Evolutionary conservation across 2,797 vertebrate species (phyloP).

Genomic region (Pampus argenteus): DNA sequence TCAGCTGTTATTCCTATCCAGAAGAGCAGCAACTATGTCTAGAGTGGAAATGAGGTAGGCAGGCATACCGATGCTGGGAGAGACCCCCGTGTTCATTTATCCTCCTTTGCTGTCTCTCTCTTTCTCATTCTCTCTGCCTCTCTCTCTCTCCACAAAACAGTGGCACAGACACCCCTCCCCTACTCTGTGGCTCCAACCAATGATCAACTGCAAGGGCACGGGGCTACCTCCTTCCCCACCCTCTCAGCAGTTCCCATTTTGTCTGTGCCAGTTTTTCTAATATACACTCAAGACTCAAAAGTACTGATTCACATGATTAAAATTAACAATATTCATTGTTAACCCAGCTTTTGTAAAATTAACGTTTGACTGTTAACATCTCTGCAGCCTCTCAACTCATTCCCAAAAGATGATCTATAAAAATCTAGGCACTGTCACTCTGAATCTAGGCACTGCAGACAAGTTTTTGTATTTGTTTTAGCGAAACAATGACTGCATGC

Average conservation of each 20-base stretch:
- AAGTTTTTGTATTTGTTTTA: constrained; percentile 21
- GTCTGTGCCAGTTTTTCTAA: not conserved
- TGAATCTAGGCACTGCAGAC: not conserved
- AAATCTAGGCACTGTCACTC: constrained; percentile 2
- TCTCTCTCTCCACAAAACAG: constrained; percentile 80
- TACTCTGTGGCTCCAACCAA: constrained; percentile 78
- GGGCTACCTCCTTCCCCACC: constrained; percentile 73
- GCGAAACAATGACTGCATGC: constrained; percentile 41
- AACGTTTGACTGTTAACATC: constrained; percentile 7
- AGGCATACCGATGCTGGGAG: constrained; percentile 79
- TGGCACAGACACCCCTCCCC: constrained; percentile 79
- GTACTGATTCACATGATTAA: constrained; percentile 37
- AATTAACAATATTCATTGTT: constrained; percentile 30
- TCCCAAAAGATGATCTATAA: not conserved
- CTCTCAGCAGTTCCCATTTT: constrained; percentile 29
- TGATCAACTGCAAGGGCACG: constrained; percentile 76
- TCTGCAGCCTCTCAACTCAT: not conserved
- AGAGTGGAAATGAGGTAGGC: constrained; percentile 80
- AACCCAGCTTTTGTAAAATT: constrained; percentile 1
- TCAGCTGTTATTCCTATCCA: constrained; percentile 50
- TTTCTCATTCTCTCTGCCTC: constrained; percentile 63
- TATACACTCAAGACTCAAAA: constrained; percentile 30
- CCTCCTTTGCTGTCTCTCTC: constrained; percentile 62
- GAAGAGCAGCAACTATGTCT: constrained; percentile 69
- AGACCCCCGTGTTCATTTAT: constrained; percentile 75